A percentile compares a stretch with the other conserved stretches of the same genome.
Conservation (phyloP, 1,140 invertebrate genomes). For the Aphelenchoides avenae region DNA sequence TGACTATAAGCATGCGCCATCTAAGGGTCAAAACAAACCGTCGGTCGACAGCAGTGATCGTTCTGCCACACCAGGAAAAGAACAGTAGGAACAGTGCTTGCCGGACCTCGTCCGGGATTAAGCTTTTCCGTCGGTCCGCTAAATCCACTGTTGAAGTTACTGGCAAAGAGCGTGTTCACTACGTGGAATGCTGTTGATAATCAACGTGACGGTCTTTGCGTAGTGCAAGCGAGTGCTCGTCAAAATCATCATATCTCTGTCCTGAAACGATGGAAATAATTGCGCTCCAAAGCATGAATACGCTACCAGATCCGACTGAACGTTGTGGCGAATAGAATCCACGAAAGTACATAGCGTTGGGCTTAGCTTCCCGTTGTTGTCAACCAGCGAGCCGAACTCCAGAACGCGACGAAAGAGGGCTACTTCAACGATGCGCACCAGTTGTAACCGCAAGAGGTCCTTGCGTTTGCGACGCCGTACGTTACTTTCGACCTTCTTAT, state of each 20-base stretch:
- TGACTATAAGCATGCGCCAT: constrained; percentile 1
- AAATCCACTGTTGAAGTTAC: constrained; percentile 67
- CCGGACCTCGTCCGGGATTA: constrained; percentile 76
- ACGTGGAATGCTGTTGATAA: constrained; percentile 80
- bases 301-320: constrained; percentile 80
- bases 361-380: no score
- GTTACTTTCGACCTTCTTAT: constrained; percentile 94
- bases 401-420: constrained; percentile 50
- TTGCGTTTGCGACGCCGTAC: constrained; percentile 73
- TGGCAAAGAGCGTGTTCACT: not conserved
- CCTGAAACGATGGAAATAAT: constrained; percentile 60
- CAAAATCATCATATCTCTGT: constrained; percentile 65
- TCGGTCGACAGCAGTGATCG: constrained; percentile 62
- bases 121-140: constrained; percentile 76
- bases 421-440: constrained; percentile 68
- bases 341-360: no score
- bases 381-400: constrained; percentile 73
- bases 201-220: constrained; percentile 84
- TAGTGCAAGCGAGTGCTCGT: constrained; percentile 85
- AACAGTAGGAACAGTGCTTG: constrained; percentile 66
- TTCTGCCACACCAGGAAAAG: constrained; percentile 80
- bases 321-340: constrained; percentile 81
- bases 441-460: constrained; percentile 73
- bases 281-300: constrained; percentile 62
- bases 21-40: constrained; percentile 40